These are phyloP conservation scores for Glossosoma conforme DNA, from an alignment of 1,140 invertebrate genomes.

Conservation along the genomic window DNA sequence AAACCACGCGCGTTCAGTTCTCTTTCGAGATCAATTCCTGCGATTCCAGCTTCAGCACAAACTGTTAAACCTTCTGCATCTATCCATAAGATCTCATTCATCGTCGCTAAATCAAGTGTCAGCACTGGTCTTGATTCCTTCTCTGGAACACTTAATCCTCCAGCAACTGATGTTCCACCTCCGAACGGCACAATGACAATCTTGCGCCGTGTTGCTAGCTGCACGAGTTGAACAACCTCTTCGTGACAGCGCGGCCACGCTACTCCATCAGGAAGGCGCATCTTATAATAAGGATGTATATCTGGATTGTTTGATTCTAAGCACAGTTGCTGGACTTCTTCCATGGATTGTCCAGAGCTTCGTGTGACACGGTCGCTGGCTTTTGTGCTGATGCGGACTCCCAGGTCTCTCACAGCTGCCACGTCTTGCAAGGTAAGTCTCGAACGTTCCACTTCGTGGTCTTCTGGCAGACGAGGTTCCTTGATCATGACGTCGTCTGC, in stretches of 20 bases:
- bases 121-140: constrained; percentile 60
- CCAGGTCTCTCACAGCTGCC: constrained; percentile 53
- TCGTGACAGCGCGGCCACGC: constrained; percentile 59
- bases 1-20: constrained; percentile 45
- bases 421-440: too few species aligned
- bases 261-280: constrained; percentile 64
- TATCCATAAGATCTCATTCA: constrained; percentile 64
- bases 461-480: too few species aligned
- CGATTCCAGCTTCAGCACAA: constrained; percentile 59
- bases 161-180: constrained; percentile 67
- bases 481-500: too few species aligned
- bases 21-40: constrained; percentile 62
- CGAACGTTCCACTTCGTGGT: too few species aligned
- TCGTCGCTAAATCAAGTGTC: constrained; percentile 66
- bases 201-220: constrained; percentile 53
- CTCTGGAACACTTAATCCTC: constrained; percentile 58
- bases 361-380: constrained; percentile 58
- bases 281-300: too few species aligned
- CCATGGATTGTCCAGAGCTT: constrained; percentile 66
- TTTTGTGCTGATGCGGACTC: constrained; percentile 66
- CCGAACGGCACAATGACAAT: constrained; percentile 68
- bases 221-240: constrained; percentile 55
- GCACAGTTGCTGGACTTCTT: constrained; percentile 82
- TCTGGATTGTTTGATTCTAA: constrained; percentile 66
- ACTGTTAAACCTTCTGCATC: constrained; percentile 63